Evolutionary conservation across 2,888 invertebrate genomes (phyloP).

Genomic region (Linnaemya tessellans): DNA sequence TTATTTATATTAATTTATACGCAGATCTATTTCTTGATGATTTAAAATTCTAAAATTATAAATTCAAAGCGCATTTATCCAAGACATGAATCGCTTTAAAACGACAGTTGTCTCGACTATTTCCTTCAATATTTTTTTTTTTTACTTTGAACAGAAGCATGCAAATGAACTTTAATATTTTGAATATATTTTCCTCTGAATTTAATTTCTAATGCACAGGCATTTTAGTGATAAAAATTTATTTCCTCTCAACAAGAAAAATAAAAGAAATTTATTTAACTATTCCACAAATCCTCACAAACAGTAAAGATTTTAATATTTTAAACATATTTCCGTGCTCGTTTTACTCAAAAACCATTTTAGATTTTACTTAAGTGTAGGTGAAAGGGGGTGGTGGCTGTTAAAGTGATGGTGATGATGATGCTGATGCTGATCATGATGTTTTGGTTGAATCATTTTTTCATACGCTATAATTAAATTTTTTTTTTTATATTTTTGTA

Average conservation of each 20-base stretch:
- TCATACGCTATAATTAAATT: neutral
- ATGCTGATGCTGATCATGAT: neutral
- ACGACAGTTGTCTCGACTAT: neutral
- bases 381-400: neutral
- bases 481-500: conserved; percentile 2
- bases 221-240: conserved; percentile 2
- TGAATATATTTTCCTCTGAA: neutral
- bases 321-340: neutral
- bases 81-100: no score
- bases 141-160: neutral
- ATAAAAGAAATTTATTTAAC: neutral
- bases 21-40: no score
- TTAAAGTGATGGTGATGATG: neutral
- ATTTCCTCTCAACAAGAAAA: neutral
- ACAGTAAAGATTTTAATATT: neutral
- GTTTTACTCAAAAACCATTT: conserved; percentile 1
- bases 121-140: neutral
- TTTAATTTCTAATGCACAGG: neutral
- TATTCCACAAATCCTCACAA: neutral
- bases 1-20: no score
- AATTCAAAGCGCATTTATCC: no score
- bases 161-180: neutral
- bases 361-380: conserved; percentile 1
- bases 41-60: no score
- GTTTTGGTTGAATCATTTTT: conserved; percentile 37